Percentiles rank a stretch among this genome's conserved stretches.
These are phyloP conservation scores for Hydrophis major DNA, from an alignment of 2,797 vertebrate species.

Conservation along the genomic window DNA sequence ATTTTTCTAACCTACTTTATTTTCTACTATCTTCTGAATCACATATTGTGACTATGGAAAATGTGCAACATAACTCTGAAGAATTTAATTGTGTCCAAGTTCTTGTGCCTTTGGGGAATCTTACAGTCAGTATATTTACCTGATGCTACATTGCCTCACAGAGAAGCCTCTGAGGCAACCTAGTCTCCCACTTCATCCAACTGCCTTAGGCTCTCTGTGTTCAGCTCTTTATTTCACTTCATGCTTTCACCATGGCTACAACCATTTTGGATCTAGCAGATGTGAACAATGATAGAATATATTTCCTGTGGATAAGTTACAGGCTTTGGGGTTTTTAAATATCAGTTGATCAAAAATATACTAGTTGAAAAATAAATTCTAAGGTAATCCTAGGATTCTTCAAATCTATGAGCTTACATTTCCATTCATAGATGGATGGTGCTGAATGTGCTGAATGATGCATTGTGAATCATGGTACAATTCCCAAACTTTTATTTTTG, in stretches of 20 bases:
- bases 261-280: neutral
- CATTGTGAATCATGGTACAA: neutral
- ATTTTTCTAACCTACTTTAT: neutral
- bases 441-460: neutral
- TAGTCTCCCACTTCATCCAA: conserved; percentile 4
- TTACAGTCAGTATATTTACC: neutral
- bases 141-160: neutral
- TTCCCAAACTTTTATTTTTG: neutral
- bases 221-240: conserved; percentile 14
- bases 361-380: neutral
- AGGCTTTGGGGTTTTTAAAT: neutral
- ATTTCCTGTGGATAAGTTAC: neutral
- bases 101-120: neutral
- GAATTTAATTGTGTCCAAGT: neutral
- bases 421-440: neutral
- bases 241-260: neutral
- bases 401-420: neutral
- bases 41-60: neutral
- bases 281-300: neutral
- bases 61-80: neutral
- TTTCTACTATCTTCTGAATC: neutral
- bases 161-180: conserved; percentile 1
- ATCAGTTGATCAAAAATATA: neutral
- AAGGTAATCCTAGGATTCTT: neutral
- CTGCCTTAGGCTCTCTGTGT: neutral